A percentile compares a stretch with the other conserved stretches of the same genome.
phyloP scores from a whole-genome alignment of 2,113 vertebrate genomes.

The Pao palembangensis region DNA sequence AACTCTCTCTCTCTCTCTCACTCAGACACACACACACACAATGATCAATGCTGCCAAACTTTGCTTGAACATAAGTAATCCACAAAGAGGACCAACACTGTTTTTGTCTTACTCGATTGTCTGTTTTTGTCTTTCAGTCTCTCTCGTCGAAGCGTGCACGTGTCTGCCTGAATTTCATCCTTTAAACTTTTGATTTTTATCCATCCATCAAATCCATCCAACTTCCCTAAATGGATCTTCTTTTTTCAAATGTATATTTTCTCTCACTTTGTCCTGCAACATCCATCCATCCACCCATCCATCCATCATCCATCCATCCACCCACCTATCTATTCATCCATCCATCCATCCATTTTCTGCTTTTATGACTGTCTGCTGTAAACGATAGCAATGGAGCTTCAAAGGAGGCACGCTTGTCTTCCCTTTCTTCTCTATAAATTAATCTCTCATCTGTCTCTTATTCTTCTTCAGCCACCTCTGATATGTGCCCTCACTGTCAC shows the following conservation, averaged over 20 bases:
- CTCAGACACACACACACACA: slow-evolving; percentile 70
- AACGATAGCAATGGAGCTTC: slow-evolving; percentile 16
- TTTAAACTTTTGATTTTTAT: not conserved
- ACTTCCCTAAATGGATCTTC: too few relatives aligned
- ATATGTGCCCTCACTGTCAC: not conserved
- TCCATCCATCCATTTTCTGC: not conserved
- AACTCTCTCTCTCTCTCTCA: too few relatives aligned
- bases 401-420: slow-evolving; percentile 12
- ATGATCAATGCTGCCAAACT: slow-evolving; percentile 97
- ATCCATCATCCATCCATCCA: not conserved
- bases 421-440: not conserved
- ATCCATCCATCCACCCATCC: not conserved
- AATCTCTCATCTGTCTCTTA: not conserved
- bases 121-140: slow-evolving; percentile 7
- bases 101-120: slow-evolving; percentile 20
- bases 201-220: not conserved
- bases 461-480: not conserved
- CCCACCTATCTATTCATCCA: too few relatives aligned
- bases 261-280: too few relatives aligned
- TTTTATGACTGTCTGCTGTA: too few relatives aligned
- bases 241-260: too few relatives aligned
- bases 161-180: not conserved
- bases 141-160: not conserved
- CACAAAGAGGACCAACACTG: slow-evolving; percentile 83
- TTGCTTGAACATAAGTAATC: slow-evolving; percentile 95